Base-by-base conservation (phyloP, 2,113 vertebrate genomes). In the Anhinga rufa region DNA sequence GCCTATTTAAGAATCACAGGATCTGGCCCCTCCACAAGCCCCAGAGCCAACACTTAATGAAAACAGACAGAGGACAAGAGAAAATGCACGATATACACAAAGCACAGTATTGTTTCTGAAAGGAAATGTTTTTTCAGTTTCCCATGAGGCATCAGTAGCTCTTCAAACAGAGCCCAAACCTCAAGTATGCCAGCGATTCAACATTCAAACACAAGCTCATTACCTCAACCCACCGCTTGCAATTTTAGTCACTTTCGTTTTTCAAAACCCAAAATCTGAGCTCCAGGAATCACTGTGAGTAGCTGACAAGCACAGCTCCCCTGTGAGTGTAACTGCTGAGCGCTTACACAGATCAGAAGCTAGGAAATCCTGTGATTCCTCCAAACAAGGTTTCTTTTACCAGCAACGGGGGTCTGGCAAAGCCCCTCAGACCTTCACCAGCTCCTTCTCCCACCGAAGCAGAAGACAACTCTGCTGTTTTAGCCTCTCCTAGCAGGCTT, bases 101-200 rank as follows among this genome's bases (percentile, higher is more conserved):
- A 85, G 89, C 29, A 9, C 32, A 62, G 81, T 19, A 95, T 89
- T 95, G 94, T 96, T 97, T 95, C 91, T 55, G 91, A 93, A 95
- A 90, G 82, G 93, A 97, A 97, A 96, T 95, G 79, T 97, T 97
- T 94, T 85, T 57, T 55, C 79, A 78, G 83, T 89, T 95, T 96
- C 95, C 97, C 95, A 95, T 80, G 94, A 93, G 94, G 90, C 94
- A 96, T 55, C 95, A 95, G 94, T 86, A 97, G 95, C 83, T 97
- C 87, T 96, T 95, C 93, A 93, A 94, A 97, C 83, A 95, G 44
- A 92, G 91, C 88, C 95, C 95, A 96, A 97, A 96, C 96, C 94
- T 95, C 95, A 97, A 96, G 29, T n/a, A 96, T 87, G 88, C 81
- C 94, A 97, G 85, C 58, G 17, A 95, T 95, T 95, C 93, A 86